These are phyloP conservation scores for Diadegma fenestrale DNA, from an alignment of 2,888 invertebrate genomes.

Conservation along the genomic window DNA sequence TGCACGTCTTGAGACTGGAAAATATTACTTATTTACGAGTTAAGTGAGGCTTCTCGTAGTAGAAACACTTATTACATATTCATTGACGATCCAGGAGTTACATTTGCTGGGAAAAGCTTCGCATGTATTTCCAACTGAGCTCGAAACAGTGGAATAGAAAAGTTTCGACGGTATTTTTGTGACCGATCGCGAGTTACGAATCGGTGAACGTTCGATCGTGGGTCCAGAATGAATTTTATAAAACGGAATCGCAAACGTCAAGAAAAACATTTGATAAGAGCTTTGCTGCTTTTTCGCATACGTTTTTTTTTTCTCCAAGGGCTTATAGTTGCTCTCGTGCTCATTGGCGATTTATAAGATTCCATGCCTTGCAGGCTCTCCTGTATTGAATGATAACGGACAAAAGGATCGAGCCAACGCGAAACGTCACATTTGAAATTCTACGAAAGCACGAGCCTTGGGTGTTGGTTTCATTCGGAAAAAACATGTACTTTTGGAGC, in stretches of 20 bases:
- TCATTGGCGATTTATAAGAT: not conserved
- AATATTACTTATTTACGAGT: slow-evolving; percentile 63
- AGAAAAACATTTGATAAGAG: not conserved
- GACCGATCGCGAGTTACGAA: too few relatives aligned
- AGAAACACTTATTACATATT: slow-evolving; percentile 41
- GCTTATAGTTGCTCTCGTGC: not conserved
- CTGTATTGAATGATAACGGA: slow-evolving; percentile 2
- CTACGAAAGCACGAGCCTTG: not conserved
- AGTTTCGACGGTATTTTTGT: not conserved
- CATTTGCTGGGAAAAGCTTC: not conserved
- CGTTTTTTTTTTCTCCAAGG: not conserved
- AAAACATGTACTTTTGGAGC: slow-evolving; percentile 28
- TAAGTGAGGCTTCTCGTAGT: slow-evolving; percentile 42
- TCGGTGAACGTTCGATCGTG: too few relatives aligned
- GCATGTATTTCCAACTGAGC: not conserved
- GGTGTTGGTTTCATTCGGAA: not conserved
- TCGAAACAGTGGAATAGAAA: too few relatives aligned
- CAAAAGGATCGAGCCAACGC: slow-evolving; percentile 1
- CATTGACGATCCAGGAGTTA: slow-evolving; percentile 12
- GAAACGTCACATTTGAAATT: not conserved
- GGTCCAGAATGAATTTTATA: too few relatives aligned
- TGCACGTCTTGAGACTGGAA: slow-evolving; percentile 54
- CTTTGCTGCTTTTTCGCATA: not conserved
- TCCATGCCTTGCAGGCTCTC: not conserved
- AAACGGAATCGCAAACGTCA: not conserved